Evolutionary conservation across 2,888 invertebrate genomes (phyloP).

Genomic region (Drosophila seclusa): DNA sequence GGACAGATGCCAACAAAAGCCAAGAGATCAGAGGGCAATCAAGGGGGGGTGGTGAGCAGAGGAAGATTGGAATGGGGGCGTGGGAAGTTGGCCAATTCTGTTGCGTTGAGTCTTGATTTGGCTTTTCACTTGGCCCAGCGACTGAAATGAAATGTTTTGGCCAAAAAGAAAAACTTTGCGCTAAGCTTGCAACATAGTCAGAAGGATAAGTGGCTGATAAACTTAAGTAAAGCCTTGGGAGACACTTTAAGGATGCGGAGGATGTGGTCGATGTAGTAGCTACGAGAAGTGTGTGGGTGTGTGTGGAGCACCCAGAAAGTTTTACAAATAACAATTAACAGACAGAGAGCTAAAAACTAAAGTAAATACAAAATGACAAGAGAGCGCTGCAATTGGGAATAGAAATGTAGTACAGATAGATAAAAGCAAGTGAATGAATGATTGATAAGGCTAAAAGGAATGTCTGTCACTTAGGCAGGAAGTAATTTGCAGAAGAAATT

Average conservation of each 20-base stretch:
- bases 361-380: slow-evolving; percentile 32
- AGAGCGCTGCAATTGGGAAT: slow-evolving; percentile 1
- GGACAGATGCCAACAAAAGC: slow-evolving; percentile 29
- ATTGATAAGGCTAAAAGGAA: slow-evolving; percentile 28
- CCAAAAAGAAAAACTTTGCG: slow-evolving; percentile 65
- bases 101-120: slow-evolving; percentile 46
- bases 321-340: slow-evolving; percentile 69
- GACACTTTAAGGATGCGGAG: slow-evolving; percentile 2
- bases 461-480: slow-evolving; percentile 1
- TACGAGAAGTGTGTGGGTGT: neutral
- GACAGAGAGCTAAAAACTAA: slow-evolving; percentile 30
- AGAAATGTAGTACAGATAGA: neutral
- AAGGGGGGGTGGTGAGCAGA: too few relatives aligned
- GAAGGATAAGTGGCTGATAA: slow-evolving; percentile 35
- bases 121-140: slow-evolving; percentile 42
- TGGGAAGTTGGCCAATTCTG: slow-evolving; percentile 5
- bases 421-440: slow-evolving; percentile 24
- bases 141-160: slow-evolving; percentile 30
- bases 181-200: slow-evolving; percentile 19
- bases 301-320: slow-evolving; percentile 33
- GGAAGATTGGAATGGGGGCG: neutral
- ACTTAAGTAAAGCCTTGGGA: slow-evolving; percentile 41
- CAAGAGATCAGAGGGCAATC: slow-evolving; percentile 5
- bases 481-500: slow-evolving; percentile 5
- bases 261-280: neutral